Conservation (phyloP, 2,888 invertebrate genomes). For the Caenorhabditis angaria region DNA sequence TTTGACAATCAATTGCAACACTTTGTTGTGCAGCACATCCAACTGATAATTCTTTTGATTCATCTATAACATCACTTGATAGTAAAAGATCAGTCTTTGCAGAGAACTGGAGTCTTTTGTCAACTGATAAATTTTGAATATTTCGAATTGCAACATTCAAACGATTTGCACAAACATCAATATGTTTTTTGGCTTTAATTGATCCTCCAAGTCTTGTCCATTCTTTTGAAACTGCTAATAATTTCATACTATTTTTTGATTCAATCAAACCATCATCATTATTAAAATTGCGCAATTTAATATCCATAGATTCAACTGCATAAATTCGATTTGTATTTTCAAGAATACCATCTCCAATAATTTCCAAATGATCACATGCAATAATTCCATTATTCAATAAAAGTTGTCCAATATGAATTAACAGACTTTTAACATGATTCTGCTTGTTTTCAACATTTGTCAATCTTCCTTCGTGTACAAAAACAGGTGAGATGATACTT, state of each 20-base stretch:
- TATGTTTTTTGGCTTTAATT: conserved; percentile 43
- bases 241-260: conserved; percentile 51
- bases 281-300: conserved; percentile 49
- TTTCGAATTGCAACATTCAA: conserved; percentile 38
- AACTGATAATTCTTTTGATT: conserved; percentile 46
- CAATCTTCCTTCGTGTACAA: conserved; percentile 46
- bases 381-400: conserved; percentile 55
- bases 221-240: conserved; percentile 49
- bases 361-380: conserved; percentile 44
- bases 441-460: conserved; percentile 47
- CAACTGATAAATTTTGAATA: conserved; percentile 36
- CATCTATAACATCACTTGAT: conserved; percentile 50
- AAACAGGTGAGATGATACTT: conserved; percentile 28
- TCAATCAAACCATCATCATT: conserved; percentile 57
- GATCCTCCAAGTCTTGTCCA: conserved; percentile 55
- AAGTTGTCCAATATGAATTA: conserved; percentile 46
- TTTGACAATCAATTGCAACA: conserved; percentile 47
- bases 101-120: conserved; percentile 49
- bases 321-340: conserved; percentile 54
- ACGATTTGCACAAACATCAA: conserved; percentile 45
- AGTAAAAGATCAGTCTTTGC: conserved; percentile 52
- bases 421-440: conserved; percentile 41
- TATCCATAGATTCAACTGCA: conserved; percentile 54
- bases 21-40: conserved; percentile 53
- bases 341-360: conserved; percentile 48